Evolutionary conservation across 2,888 invertebrate genomes (phyloP).

Genomic region (Hirtodrosophila histrioides): DNA sequence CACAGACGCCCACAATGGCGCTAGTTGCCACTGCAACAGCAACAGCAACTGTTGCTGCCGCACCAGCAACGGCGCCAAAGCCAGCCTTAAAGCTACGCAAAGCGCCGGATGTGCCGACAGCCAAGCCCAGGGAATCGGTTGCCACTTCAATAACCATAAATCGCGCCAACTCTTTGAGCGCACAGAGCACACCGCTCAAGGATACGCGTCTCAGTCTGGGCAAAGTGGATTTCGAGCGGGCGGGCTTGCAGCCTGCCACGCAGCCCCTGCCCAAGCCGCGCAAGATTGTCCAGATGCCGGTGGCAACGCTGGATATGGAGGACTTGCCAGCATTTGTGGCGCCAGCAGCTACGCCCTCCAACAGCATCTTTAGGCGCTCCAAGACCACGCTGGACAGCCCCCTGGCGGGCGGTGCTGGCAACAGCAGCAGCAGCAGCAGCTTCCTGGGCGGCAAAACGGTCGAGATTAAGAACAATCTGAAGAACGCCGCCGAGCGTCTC

Average conservation of each 20-base stretch:
- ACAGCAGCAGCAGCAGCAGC: constrained; percentile 37
- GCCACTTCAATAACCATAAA: constrained; percentile 48
- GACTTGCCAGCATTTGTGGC: constrained; percentile 51
- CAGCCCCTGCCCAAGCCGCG: constrained; percentile 80
- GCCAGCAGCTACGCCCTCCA: constrained; percentile 47
- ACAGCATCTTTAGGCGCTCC: constrained; percentile 79
- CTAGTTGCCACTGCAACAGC: constrained; percentile 48
- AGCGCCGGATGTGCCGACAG: constrained; percentile 81
- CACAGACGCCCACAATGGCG: constrained; percentile 68
- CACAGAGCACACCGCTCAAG: constrained; percentile 64
- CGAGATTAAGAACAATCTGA: constrained; percentile 83
- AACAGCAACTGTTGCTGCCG: constrained; percentile 32
- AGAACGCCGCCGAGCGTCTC: constrained; percentile 83
- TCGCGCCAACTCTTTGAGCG: constrained; percentile 68
- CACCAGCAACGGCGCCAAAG: constrained; percentile 60
- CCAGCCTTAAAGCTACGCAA: constrained; percentile 79
- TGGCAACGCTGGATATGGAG: constrained; percentile 81
- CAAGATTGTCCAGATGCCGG: constrained; percentile 80
- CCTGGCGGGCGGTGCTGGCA: neutral
- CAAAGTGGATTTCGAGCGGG: constrained; percentile 77
- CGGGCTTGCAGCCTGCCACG: constrained; percentile 70
- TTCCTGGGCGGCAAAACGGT: constrained; percentile 79
- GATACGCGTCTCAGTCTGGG: constrained; percentile 81
- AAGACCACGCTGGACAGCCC: constrained; percentile 81
- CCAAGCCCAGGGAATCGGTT: constrained; percentile 64